Evolutionary conservation across 1,140 invertebrate species (phyloP).

Genomic region (Listronotus bonariensis): DNA sequence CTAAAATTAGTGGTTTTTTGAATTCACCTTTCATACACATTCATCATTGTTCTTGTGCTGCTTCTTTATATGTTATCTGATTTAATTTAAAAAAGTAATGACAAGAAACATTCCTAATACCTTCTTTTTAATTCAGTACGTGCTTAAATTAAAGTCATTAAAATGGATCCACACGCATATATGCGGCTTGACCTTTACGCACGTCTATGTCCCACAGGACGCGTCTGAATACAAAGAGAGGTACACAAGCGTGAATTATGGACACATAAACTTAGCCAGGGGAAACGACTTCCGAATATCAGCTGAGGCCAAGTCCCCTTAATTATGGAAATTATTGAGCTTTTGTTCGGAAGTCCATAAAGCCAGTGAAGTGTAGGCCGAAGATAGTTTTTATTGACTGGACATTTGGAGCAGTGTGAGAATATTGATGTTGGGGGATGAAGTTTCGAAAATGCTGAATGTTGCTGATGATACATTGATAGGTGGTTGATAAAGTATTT

Average conservation of each 20-base stretch:
- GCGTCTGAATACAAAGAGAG: slow-evolving; percentile 28
- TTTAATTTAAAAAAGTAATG: no score
- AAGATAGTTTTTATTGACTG: slow-evolving; percentile 31
- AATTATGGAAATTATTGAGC: slow-evolving; percentile 36
- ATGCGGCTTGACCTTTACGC: slow-evolving; percentile 14
- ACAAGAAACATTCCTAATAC: no score
- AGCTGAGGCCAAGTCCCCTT: slow-evolving; percentile 32
- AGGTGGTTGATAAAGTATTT: no score
- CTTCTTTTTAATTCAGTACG: no score
- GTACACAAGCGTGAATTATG: slow-evolving; percentile 35
- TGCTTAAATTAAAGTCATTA: no score
- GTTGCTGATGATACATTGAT: no score
- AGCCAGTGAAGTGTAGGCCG: slow-evolving; percentile 24
- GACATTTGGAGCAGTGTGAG: slow-evolving; percentile 3
- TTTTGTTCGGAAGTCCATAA: slow-evolving; percentile 30
- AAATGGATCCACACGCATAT: neutral
- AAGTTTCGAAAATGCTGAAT: no score
- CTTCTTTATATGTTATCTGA: no score
- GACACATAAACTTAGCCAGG: slow-evolving; percentile 34
- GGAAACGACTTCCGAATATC: slow-evolving; percentile 33
- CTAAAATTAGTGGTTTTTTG: no score
- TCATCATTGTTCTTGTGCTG: no score
- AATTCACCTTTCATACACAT: no score
- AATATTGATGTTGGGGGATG: no score
- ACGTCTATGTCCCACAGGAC: slow-evolving; percentile 11